Evolutionary conservation across 2,113 vertebrate genomes (phyloP).

Genomic region (Talpa occidentalis): DNA sequence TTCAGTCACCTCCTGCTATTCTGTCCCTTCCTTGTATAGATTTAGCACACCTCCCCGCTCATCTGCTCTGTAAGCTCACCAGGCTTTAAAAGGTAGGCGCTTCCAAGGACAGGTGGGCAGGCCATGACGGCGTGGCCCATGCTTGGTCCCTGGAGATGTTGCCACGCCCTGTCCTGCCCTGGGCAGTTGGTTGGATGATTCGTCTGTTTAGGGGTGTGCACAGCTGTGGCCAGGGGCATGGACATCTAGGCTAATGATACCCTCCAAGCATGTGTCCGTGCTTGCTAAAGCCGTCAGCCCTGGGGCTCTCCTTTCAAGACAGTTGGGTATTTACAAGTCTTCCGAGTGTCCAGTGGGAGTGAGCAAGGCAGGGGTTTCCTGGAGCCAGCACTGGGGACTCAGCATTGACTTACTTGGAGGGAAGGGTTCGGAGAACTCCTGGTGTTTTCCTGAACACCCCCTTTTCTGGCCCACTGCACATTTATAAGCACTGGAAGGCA

Average conservation of each 20-base stretch:
- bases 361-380: neutral
- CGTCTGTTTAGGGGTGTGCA: neutral
- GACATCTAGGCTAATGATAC: constrained; percentile 1
- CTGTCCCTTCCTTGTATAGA: neutral
- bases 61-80: neutral
- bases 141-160: neutral
- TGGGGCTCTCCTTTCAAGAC: constrained; percentile 79
- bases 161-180: neutral
- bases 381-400: neutral
- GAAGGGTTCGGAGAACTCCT: neutral
- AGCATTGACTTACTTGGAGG: neutral
- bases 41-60: neutral
- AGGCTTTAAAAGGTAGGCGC: constrained; percentile 53
- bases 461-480: fast-evolving
- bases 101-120: neutral
- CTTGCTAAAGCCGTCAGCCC: constrained; percentile 84
- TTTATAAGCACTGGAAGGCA: neutral
- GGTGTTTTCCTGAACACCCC: too few species aligned
- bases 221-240: neutral
- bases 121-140: neutral
- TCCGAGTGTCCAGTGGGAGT: constrained; percentile 78
- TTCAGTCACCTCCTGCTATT: neutral
- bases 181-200: neutral
- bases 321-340: constrained; percentile 89
- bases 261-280: constrained; percentile 81